Evolutionary conservation across 2,797 vertebrate species (phyloP), one percentile per base, ranked within the genome.

Genomic region (Clarias platycephalus): DNA sequence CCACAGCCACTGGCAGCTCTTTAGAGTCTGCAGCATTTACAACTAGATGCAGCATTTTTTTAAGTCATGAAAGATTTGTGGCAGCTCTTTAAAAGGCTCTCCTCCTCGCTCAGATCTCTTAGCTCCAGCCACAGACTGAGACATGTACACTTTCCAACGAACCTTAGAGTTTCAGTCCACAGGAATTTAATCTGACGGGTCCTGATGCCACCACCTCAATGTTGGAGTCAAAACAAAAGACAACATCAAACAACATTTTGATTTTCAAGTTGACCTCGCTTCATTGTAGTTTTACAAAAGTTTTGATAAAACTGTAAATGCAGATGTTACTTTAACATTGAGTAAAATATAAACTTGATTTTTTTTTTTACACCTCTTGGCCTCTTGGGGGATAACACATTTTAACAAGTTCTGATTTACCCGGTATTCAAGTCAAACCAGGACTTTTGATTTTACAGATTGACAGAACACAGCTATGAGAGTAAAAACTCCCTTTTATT

Each of bases 51-150:
- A 89, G 90, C 87, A 88, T 91, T 92, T 90, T 80, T 87, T 86
- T 1, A 83, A 85, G 90, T 84, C 89, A 81, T 89, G 80, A 15
- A 81, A 89, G 93, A 92, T 93, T 94, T 93, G 93, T 88, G 88
- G 88, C 77, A 57, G 58, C 87, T 82, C 86, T 89, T 88, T 93
- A 88, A 92, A 91, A 91, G 80, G 85, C 83, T 88, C 31, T 82
- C 82, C 62, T 83, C n/a, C n/a, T 64, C 49, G 18, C 22, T 75
- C 37, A 63, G 31, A 84, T 60, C 37, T 22, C 28, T 66, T 7
- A 24, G n/a, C 64, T 81, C 40, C 78, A 72, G 66, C 15, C 70
- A 15, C 10, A 24, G 3, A 44, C 80, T 40, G 62, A 76, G 40
- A 72, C 64, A 70, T 88, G 84, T 18, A 83, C 67, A 34, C 34